A percentile compares a stretch with the other conserved stretches of the same genome.
Evolutionary conservation across 37 sponge, comb jelly and placozoan genomes (phyloP).

Genomic region (Hormiphora californensis): DNA sequence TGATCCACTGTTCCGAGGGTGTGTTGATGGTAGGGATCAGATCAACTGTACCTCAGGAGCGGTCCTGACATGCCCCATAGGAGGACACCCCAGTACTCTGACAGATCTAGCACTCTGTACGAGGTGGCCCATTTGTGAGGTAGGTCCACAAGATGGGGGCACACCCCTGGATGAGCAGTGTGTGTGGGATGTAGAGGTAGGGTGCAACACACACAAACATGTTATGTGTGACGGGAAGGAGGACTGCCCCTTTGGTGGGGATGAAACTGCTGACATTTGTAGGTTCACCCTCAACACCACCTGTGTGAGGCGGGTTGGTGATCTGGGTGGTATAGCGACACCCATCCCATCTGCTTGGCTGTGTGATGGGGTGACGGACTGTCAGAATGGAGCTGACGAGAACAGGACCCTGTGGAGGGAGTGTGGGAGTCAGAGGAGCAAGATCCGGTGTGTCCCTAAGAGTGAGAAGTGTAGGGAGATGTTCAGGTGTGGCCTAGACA

Average conservation of each 20-base stretch:
- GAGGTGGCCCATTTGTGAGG: not conserved
- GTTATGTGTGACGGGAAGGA: not conserved
- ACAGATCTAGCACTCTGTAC: not conserved
- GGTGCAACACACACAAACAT: conserved; percentile 6
- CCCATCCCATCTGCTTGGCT: not conserved
- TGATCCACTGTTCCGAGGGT: not conserved
- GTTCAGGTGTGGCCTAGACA: not conserved
- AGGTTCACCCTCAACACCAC: not conserved
- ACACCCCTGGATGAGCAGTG: not conserved
- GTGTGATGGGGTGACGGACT: not conserved
- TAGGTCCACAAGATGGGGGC: too few species aligned
- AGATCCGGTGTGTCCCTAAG: not conserved
- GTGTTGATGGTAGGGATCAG: not conserved
- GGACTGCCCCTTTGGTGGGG: conserved; percentile 7
- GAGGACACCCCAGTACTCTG: not conserved
- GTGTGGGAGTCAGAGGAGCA: not conserved
- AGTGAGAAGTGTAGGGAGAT: not conserved
- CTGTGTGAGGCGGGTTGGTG: not conserved
- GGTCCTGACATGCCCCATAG: not conserved
- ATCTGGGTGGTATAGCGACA: too few species aligned
- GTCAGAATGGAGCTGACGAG: not conserved
- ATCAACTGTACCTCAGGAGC: not conserved
- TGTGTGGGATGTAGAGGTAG: not conserved
- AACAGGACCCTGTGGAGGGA: not conserved
- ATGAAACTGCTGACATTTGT: conserved; percentile 9